These are phyloP conservation scores for Tursiops truncatus DNA, from an alignment of 2,113 vertebrate genomes.

Conservation along the genomic window DNA sequence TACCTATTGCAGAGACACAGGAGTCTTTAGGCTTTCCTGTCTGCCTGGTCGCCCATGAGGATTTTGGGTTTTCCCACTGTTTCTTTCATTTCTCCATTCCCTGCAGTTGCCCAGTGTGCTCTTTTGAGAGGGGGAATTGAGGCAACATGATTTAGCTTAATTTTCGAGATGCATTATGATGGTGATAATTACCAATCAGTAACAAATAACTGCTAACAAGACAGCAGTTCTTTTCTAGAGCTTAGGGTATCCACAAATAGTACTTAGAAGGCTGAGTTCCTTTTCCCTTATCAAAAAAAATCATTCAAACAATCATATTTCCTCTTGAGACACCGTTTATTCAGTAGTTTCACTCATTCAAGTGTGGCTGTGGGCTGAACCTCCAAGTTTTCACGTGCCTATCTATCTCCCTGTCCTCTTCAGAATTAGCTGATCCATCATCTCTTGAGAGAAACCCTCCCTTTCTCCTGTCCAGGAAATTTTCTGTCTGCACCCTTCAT, in stretches of 20 bases:
- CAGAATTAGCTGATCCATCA: neutral
- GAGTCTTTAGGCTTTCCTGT: neutral
- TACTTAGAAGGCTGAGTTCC: neutral
- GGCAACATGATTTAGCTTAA: neutral
- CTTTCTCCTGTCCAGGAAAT: neutral
- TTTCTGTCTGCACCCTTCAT: neutral
- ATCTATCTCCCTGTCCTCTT: neutral
- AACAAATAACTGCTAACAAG: neutral
- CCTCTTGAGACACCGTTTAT: neutral
- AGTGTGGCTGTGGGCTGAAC: neutral
- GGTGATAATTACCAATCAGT: neutral
- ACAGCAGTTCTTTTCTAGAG: neutral
- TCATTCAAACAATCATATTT: slow-evolving; percentile 7
- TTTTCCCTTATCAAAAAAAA: slow-evolving; percentile 49
- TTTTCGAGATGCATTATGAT: neutral
- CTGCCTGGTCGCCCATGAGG: neutral
- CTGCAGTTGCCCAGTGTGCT: neutral
- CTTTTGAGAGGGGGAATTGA: neutral
- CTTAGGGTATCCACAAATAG: neutral
- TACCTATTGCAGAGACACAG: neutral
- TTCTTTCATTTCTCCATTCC: neutral
- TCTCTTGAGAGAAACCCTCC: neutral
- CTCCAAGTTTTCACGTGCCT: neutral
- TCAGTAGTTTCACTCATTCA: slow-evolving; percentile 2
- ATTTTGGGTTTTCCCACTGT: neutral